Percentiles rank a stretch among this genome's conserved stretches.
Conservation (phyloP, 2,113 vertebrate species). For the Urocitellus parryii region DNA sequence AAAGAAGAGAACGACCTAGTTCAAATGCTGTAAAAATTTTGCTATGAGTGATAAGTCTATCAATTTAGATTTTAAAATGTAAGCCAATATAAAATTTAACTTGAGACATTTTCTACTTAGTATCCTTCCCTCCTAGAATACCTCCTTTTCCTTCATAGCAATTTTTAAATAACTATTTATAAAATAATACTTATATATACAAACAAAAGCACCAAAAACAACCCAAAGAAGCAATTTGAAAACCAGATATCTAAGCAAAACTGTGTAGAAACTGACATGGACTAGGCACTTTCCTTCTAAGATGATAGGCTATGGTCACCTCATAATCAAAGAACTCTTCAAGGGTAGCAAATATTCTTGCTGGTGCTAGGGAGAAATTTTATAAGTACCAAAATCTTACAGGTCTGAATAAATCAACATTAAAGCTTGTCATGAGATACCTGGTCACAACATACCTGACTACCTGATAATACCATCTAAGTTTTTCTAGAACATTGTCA, state of each 20-base stretch:
- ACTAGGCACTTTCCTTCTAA: conserved; percentile 11
- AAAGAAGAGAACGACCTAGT: background rate
- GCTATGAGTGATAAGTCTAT: background rate
- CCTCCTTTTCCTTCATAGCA: background rate
- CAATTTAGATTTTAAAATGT: conserved; percentile 21
- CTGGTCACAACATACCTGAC: background rate
- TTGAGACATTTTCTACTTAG: background rate
- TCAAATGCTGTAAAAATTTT: conserved; percentile 28
- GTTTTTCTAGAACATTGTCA: conserved; percentile 49
- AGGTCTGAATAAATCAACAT: conserved; percentile 53
- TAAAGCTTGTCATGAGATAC: conserved; percentile 1
- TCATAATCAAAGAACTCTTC: conserved; percentile 12
- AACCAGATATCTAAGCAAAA: conserved; percentile 8
- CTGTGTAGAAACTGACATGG: background rate
- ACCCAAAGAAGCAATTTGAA: conserved; percentile 23
- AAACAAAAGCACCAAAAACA: conserved; percentile 25
- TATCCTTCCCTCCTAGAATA: background rate
- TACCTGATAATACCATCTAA: background rate
- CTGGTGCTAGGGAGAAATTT: background rate
- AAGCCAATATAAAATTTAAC: conserved; percentile 18
- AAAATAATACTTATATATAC: background rate
- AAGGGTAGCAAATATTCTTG: background rate
- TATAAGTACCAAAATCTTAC: conserved; percentile 36
- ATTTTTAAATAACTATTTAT: background rate
- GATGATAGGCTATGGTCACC: background rate